Base-by-base conservation (phyloP, 2,797 vertebrate species). In the Meda fulgida region DNA sequence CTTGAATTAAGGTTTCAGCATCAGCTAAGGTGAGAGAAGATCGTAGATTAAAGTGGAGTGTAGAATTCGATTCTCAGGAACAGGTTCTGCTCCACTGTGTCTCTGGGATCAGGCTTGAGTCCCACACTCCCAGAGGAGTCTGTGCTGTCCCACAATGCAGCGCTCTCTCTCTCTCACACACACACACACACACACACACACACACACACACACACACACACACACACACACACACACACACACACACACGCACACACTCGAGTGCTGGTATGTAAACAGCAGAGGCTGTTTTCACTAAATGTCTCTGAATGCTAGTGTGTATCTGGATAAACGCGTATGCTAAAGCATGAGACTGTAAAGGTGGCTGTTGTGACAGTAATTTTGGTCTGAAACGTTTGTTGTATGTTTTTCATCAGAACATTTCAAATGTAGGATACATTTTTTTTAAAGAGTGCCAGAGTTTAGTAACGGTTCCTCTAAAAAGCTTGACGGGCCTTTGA, bases 251-350 rank as follows among this genome's bases (percentile, higher is more conserved):
- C 40, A 40, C 40, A 40, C 40, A 3, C 9, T 10, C 0, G 82
- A 78, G 26, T 21, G 11, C 65, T 58, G 81, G 87, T 88, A 87
- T 91, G 91, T 92, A 91, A 92, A 93, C 92, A 81, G 89, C 55
- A 58, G 23, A 58, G 55, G 23, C 23, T 58, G 19, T 79, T 90
- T 89, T 82, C 73, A 63, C 89, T 89, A 78, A 36, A 36, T 36
- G 36, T 36, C 34, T 34, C 34, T 34, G 34, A 5, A 34, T 34
- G 34, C 85, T 90, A 92, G 88, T 91, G 89, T 88, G 69, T 85
- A 13, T 8, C 18, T 80, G 83, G 89, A 29, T 29, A 19, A 31
- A 73, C 11, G 43, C 19, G 16, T 73, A 14, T 48, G 26, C 16
- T 48, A 6, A 19, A 31, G 4, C 10, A 11, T 48, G 7, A 18